Conservation (phyloP, 1,140 invertebrate genomes). For the Rhysida immarginata region DNA sequence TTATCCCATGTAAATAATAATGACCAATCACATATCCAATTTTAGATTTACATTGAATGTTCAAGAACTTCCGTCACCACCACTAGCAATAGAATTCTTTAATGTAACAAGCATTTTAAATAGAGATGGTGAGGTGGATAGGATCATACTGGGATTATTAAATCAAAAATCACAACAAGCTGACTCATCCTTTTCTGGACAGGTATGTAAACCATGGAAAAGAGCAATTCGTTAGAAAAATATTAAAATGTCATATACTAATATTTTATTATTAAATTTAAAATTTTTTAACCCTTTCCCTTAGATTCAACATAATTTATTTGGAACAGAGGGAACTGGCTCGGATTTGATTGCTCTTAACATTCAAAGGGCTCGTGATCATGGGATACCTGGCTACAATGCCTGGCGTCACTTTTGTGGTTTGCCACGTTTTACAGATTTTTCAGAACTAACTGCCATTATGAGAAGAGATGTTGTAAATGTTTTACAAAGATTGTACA, state of each 20-base stretch:
- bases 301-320: slow-evolving; percentile 20
- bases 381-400: slow-evolving; percentile 21
- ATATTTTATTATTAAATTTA: background rate
- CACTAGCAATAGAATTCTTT: slow-evolving; percentile 9
- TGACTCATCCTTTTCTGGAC: slow-evolving; percentile 20
- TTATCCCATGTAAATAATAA: no score
- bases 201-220: slow-evolving; percentile 9
- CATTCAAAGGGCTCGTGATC: slow-evolving; percentile 30
- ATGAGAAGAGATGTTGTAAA: slow-evolving; percentile 13
- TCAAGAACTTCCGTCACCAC: slow-evolving; percentile 4
- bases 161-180: slow-evolving; percentile 21
- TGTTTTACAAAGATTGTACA: slow-evolving; percentile 12
- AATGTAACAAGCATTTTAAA: slow-evolving; percentile 2
- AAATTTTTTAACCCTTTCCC: background rate
- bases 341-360: slow-evolving; percentile 28
- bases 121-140: slow-evolving; percentile 15
- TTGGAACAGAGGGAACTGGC: slow-evolving; percentile 19
- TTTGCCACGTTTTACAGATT: slow-evolving; percentile 7
- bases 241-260: background rate
- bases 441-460: slow-evolving; percentile 11
- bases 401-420: slow-evolving; percentile 18
- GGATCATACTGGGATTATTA: slow-evolving; percentile 21
- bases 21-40: no score
- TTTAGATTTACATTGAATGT: slow-evolving; percentile 5
- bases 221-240: background rate